Conservation (phyloP, 2,888 invertebrate genomes). For the Eurytoma adleriae region DNA sequence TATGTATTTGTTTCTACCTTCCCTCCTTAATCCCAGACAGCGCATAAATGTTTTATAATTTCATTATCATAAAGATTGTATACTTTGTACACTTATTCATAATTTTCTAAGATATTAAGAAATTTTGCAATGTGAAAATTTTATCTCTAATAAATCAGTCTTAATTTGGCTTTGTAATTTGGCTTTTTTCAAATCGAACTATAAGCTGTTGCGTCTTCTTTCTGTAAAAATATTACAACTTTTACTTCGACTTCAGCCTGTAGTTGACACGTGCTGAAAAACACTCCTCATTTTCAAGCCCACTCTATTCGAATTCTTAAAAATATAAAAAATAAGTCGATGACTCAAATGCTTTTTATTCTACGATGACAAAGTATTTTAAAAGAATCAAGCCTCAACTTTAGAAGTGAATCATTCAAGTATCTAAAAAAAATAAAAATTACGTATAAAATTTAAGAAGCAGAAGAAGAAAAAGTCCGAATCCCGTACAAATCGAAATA, state of each 20-base stretch:
- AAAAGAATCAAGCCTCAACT: neutral
- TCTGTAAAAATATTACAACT: too few relatives aligned
- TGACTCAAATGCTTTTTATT: constrained; percentile 27
- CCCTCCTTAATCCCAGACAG: neutral
- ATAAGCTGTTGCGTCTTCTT: too few relatives aligned
- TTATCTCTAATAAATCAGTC: too few relatives aligned
- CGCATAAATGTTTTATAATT: too few relatives aligned
- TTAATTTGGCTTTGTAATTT: too few relatives aligned
- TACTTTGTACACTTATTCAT: too few relatives aligned
- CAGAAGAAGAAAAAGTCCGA: too few relatives aligned
- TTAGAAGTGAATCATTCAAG: constrained; percentile 3
- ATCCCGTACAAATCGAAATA: too few relatives aligned
- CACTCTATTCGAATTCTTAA: neutral
- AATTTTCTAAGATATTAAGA: too few relatives aligned
- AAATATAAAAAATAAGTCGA: neutral
- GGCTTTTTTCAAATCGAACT: too few relatives aligned
- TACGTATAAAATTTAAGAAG: neutral
- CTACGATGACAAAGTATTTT: neutral
- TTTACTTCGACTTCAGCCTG: neutral
- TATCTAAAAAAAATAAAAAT: neutral
- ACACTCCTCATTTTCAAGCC: neutral
- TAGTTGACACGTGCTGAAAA: neutral
- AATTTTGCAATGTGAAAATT: too few relatives aligned
- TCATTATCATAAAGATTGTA: too few relatives aligned
- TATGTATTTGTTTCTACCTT: neutral